Evolutionary conservation across 1,140 invertebrate species (phyloP).

Genomic region (Drosophila lacertosa): DNA sequence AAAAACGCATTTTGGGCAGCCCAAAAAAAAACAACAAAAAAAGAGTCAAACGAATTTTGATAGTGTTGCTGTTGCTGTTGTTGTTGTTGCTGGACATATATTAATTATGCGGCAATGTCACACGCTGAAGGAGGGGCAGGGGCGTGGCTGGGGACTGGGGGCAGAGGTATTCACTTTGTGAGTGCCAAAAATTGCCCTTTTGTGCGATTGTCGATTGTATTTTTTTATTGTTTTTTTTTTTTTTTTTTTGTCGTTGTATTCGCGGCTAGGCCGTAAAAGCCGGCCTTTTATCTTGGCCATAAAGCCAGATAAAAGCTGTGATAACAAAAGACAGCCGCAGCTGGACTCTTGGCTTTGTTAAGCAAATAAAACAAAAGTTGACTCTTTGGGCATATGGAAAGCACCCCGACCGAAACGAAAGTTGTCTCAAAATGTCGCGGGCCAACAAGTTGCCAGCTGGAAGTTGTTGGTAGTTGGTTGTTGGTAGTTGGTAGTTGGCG

Average conservation of each 20-base stretch:
- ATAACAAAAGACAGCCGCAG: slow-evolving; percentile 36
- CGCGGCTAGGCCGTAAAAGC: slow-evolving; percentile 44
- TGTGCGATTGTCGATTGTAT: slow-evolving; percentile 23
- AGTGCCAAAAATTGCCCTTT: slow-evolving; percentile 66
- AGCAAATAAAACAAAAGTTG: slow-evolving; percentile 38
- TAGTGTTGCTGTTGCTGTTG: slow-evolving; percentile 37
- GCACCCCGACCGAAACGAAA: slow-evolving; percentile 72
- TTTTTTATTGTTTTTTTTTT: slow-evolving; percentile 21
- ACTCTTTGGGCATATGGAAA: slow-evolving; percentile 56
- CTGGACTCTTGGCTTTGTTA: slow-evolving; percentile 18
- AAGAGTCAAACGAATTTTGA: slow-evolving; percentile 51
- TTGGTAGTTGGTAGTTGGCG: slow-evolving; percentile 14
- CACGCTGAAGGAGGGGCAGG: neutral
- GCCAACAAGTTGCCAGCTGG: slow-evolving; percentile 50
- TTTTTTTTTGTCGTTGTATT: slow-evolving; percentile 3
- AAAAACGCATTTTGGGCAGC: slow-evolving; percentile 78
- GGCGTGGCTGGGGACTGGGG: neutral
- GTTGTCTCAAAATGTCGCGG: slow-evolving; percentile 78
- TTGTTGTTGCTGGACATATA: slow-evolving; percentile 52
- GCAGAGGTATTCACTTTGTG: neutral
- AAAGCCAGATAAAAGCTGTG: slow-evolving; percentile 43
- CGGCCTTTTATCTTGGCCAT: slow-evolving; percentile 49
- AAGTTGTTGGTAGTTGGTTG: slow-evolving; percentile 6
- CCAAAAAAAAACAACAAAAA: slow-evolving; percentile 28
- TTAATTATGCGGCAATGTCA: slow-evolving; percentile 73